A percentile compares a stretch with the other conserved stretches of the same genome.
Conservation (phyloP, 35 echinoderm and acorn worm genomes). For the Apostichopus japonicus region DNA sequence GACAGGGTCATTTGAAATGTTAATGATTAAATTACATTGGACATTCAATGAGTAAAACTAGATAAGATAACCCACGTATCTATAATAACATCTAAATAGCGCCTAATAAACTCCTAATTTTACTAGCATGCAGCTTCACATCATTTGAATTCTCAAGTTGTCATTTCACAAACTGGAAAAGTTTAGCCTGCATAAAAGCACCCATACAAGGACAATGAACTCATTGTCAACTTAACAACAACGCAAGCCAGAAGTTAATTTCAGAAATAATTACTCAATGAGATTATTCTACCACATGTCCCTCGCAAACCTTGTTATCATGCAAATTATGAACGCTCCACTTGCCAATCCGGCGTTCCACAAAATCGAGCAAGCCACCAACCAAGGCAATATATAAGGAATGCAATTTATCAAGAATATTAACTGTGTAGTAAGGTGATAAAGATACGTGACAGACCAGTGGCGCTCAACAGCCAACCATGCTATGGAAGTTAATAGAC, state of each 20-base stretch:
- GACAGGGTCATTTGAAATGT: too few relatives aligned
- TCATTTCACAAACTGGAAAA: too few relatives aligned
- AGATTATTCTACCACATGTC: background rate
- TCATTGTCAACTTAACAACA: background rate
- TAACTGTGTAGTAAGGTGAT: background rate
- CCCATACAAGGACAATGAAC: background rate
- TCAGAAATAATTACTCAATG: background rate
- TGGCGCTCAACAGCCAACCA: too few relatives aligned
- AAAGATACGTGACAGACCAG: too few relatives aligned
- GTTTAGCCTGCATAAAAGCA: background rate
- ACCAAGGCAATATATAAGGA: background rate
- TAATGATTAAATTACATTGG: too few relatives aligned
- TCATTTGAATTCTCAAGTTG: too few relatives aligned
- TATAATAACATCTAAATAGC: too few relatives aligned
- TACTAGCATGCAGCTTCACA: too few relatives aligned
- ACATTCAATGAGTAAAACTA: too few relatives aligned
- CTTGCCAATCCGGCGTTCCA: background rate
- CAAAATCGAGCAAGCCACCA: background rate
- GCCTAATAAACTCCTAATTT: too few relatives aligned
- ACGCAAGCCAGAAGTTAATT: background rate
- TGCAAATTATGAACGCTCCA: background rate
- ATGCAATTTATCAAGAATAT: background rate
- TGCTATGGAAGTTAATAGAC: too few relatives aligned
- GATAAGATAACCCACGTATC: too few relatives aligned
- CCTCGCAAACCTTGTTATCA: background rate